phyloP scores from a whole-genome alignment of 2,888 invertebrate species.

The Drosophila cognata region DNA sequence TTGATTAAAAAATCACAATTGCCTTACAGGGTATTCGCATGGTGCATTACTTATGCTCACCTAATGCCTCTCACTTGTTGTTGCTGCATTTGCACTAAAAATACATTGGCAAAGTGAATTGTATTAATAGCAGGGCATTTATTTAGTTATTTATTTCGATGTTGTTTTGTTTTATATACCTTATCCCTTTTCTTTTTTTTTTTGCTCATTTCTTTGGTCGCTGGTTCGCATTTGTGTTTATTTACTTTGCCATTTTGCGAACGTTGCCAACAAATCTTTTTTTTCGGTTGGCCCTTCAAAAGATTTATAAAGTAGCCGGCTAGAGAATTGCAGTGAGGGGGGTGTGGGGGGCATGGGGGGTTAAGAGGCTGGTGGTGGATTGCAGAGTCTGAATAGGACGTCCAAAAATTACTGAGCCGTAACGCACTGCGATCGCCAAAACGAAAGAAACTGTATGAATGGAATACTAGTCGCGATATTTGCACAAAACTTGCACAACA shows the following conservation, averaged over 20 bases:
- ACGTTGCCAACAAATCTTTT: constrained; percentile 47
- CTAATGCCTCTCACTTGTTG: constrained; percentile 50
- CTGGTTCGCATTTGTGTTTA: constrained; percentile 71
- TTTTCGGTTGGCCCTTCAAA: constrained; percentile 70
- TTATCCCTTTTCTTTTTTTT: constrained; percentile 32
- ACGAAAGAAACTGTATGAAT: constrained; percentile 73
- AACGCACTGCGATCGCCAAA: constrained; percentile 70
- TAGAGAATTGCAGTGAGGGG: neutral
- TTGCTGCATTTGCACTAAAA: constrained; percentile 70
- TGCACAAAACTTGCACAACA: constrained; percentile 64
- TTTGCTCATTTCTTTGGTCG: constrained; percentile 38
- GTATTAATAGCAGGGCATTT: constrained; percentile 83
- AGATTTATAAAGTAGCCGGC: constrained; percentile 74
- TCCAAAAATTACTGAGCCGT: constrained; percentile 75
- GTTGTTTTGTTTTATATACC: constrained; percentile 50
- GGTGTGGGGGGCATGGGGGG: neutral
- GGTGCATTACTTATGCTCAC: constrained; percentile 2
- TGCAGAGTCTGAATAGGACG: constrained; percentile 43
- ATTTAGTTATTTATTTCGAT: constrained; percentile 76
- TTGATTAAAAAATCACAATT: neutral
- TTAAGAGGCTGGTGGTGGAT: neutral
- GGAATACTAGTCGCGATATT: constrained; percentile 68
- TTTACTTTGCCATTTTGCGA: constrained; percentile 76
- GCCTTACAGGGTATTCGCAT: constrained; percentile 25
- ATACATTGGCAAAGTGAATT: constrained; percentile 83